A percentile compares a stretch with the other conserved stretches of the same genome.
These are phyloP conservation scores for Drosophila nigritarsus DNA, from an alignment of 2,888 invertebrate genomes.

Conservation along the genomic window DNA sequence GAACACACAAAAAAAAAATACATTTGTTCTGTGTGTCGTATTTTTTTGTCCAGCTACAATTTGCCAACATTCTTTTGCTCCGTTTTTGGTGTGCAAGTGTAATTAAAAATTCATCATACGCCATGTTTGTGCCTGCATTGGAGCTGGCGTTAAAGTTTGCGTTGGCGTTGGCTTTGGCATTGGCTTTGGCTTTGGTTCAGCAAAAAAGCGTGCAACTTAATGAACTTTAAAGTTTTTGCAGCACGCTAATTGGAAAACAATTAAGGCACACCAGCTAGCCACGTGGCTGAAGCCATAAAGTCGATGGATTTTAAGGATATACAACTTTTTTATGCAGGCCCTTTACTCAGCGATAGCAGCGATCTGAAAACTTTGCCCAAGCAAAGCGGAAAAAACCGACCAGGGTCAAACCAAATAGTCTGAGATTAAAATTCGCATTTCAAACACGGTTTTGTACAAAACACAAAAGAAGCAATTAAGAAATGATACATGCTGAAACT, in stretches of 20 bases:
- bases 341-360: not conserved
- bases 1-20: conserved; percentile 17
- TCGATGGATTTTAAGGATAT: conserved; percentile 46
- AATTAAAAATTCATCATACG: conserved; percentile 80
- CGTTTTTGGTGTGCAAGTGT: conserved; percentile 47
- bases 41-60: conserved; percentile 46
- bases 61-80: conserved; percentile 43
- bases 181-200: conserved; percentile 14
- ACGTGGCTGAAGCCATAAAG: conserved; percentile 42
- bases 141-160: conserved; percentile 35
- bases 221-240: conserved; percentile 67
- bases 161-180: conserved; percentile 8
- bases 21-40: conserved; percentile 39
- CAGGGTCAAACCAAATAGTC: not conserved
- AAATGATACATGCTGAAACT: not conserved
- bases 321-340: not conserved
- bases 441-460: not conserved
- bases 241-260: conserved; percentile 73
- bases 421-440: not conserved
- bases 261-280: conserved; percentile 58
- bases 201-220: conserved; percentile 56
- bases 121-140: conserved; percentile 53
- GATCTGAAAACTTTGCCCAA: conserved; percentile 4
- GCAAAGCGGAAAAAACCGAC: not conserved
- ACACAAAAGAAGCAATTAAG: not conserved